These are phyloP conservation scores for Leptinotarsa rubiginosa DNA, from an alignment of 2,888 invertebrate genomes.

Conservation along the genomic window DNA sequence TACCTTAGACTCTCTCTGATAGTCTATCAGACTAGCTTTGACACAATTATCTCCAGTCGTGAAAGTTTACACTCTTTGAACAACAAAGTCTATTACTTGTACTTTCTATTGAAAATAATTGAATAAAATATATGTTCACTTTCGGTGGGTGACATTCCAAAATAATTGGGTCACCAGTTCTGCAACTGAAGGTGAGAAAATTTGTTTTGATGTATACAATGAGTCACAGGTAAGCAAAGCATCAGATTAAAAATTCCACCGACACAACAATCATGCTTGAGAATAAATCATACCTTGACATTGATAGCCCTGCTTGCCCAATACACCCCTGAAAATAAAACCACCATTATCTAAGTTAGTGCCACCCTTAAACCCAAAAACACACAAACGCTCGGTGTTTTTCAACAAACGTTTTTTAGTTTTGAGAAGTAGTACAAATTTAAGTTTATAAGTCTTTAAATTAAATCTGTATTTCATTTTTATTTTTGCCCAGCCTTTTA, in stretches of 20 bases:
- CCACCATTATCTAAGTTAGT: constrained; percentile 60
- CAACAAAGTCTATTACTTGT: too few species aligned
- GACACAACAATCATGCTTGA: constrained; percentile 50
- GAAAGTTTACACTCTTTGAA: too few species aligned
- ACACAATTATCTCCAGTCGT: too few species aligned
- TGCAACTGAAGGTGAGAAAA: not conserved
- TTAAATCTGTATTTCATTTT: too few species aligned
- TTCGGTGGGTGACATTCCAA: too few species aligned
- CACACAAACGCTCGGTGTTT: not conserved
- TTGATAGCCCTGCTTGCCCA: constrained; percentile 97
- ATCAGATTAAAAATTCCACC: constrained; percentile 44
- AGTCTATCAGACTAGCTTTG: too few species aligned
- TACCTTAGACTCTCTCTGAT: too few species aligned
- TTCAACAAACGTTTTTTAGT: not conserved
- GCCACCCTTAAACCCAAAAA: constrained; percentile 33
- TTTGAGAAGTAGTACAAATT: not conserved
- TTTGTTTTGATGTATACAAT: constrained; percentile 35
- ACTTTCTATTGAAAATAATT: not conserved
- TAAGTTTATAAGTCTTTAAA: too few species aligned
- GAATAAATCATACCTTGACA: constrained; percentile 83
- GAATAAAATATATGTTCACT: not conserved
- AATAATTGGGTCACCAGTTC: too few species aligned
- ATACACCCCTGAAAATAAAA: constrained; percentile 81
- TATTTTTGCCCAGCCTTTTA: too few species aligned
- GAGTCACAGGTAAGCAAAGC: constrained; percentile 46